Base-by-base conservation (phyloP, 2,888 invertebrate genomes). In the Dicyrtomina minuta region DNA sequence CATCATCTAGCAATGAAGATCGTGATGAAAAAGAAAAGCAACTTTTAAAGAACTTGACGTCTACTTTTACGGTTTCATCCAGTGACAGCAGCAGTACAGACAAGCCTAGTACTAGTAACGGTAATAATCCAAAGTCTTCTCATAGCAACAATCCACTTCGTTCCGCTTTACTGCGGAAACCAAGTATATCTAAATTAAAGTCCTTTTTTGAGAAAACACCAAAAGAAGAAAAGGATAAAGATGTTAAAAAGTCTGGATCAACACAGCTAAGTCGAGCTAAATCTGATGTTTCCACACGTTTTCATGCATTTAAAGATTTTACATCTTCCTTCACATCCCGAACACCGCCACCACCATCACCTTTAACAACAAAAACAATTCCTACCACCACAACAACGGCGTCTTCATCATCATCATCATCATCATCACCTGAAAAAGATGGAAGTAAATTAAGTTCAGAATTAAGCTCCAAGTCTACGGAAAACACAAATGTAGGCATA, bases 141-240 rank as follows among this genome's bases (percentile, higher is more conserved):
- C 8, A 3, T 33, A 33, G 33, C 8, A 33, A 8, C 8, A 64
- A 53, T 39, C 15, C 61, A 24, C 22, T 64, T 27, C 64, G 64
- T 44, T 41, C 65, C 22, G 70, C 75, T 8, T 62, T 80, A 24
- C 66, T 79, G 22, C 78, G 80, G 5, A 80, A 80, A 56, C 80
- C 81, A 6, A 80, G 81, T 70, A 81, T 81, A 27, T 79, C 80
- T 1, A 81, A 80, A 62, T 74, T 82, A n/a, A 80, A 80, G 72
- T 80, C 81, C 3, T 76, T 81, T 43, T 82, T 81, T 77, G 82
- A 81, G 73, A 79, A 80, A 49, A 74, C 75, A 12, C 41, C 60
- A 5, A 33, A 20, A 27, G 66, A 67, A 15, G 78, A 77, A 39
- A 75, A 76, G 12, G 71, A 73, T 22, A 65, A 74, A 59, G 74